These are phyloP conservation scores for Falco novaeseelandiae DNA, from an alignment of 2,797 vertebrate genomes.

Conservation along the genomic window DNA sequence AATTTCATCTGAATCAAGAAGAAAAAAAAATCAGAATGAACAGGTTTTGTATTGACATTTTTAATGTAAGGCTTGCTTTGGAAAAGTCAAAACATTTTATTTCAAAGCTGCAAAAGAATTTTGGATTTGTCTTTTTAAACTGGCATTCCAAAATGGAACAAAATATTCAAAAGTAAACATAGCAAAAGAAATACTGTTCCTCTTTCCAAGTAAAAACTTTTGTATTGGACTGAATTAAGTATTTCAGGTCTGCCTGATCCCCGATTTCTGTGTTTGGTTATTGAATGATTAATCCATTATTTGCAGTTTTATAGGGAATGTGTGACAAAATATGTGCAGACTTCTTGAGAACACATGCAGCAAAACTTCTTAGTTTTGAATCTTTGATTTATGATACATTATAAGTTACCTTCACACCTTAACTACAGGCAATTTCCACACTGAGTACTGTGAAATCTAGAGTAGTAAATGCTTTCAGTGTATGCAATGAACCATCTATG, in stretches of 20 bases:
- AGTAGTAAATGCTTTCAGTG: not conserved
- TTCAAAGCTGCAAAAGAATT: not conserved
- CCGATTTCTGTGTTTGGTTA: not conserved
- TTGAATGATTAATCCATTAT: not conserved
- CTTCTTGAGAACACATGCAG: not conserved
- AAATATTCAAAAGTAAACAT: not conserved
- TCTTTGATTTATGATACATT: not conserved
- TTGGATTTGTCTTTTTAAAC: not conserved
- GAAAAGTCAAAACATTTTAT: not conserved
- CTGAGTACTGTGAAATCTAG: not conserved
- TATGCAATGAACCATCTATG: not conserved
- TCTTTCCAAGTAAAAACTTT: not conserved
- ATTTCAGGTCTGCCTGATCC: not conserved
- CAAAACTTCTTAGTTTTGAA: not conserved
- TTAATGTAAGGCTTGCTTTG: not conserved
- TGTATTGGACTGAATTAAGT: not conserved
- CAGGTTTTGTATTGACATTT: not conserved
- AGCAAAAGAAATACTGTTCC: not conserved
- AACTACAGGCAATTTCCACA: not conserved
- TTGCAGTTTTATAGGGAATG: not conserved
- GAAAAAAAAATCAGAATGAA: not conserved
- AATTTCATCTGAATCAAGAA: not conserved
- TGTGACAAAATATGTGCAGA: not conserved
- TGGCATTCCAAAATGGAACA: not conserved
- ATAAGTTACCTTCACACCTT: not conserved